phyloP scores from a whole-genome alignment of 2,888 invertebrate genomes.

The Caenorhabditis parvicauda region DNA sequence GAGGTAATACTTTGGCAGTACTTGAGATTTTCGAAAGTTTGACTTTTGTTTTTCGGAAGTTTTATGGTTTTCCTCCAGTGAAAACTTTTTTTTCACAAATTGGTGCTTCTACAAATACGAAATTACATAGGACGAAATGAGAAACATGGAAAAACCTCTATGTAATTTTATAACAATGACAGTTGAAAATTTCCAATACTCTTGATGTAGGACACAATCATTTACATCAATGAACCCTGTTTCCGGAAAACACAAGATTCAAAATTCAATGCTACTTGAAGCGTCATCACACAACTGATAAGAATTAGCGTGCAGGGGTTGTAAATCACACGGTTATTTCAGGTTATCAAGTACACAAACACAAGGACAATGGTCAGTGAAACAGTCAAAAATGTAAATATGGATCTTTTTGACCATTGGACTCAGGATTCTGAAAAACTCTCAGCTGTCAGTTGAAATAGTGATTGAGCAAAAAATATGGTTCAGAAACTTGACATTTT shows the following conservation, averaged over 20 bases:
- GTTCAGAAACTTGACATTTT: slow-evolving; percentile 33
- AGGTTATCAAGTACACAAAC: slow-evolving; percentile 39
- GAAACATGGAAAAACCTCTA: slow-evolving; percentile 6
- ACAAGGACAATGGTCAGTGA: slow-evolving; percentile 16
- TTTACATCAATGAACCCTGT: too few species aligned
- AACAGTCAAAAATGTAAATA: slow-evolving; percentile 38
- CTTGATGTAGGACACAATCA: not conserved
- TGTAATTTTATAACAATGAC: not conserved
- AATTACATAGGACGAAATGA: not conserved
- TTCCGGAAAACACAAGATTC: too few species aligned
- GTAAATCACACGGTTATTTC: not conserved
- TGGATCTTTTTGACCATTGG: slow-evolving; percentile 45
- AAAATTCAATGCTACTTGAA: too few species aligned
- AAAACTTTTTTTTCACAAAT: not conserved
- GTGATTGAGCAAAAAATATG: not conserved
- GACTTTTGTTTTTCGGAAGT: not conserved
- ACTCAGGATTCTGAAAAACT: slow-evolving; percentile 26
- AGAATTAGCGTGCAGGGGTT: too few species aligned
- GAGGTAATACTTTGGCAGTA: slow-evolving; percentile 23
- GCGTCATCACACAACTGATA: too few species aligned
- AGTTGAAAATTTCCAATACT: not conserved
- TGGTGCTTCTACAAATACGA: not conserved
- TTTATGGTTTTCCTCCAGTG: not conserved
- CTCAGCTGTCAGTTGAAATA: slow-evolving; percentile 14
- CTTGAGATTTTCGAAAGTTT: not conserved